Base-by-base conservation (phyloP, 30 jellyfish, hydroid and myxozoan genomes). In the Catostylus mosaicus region DNA sequence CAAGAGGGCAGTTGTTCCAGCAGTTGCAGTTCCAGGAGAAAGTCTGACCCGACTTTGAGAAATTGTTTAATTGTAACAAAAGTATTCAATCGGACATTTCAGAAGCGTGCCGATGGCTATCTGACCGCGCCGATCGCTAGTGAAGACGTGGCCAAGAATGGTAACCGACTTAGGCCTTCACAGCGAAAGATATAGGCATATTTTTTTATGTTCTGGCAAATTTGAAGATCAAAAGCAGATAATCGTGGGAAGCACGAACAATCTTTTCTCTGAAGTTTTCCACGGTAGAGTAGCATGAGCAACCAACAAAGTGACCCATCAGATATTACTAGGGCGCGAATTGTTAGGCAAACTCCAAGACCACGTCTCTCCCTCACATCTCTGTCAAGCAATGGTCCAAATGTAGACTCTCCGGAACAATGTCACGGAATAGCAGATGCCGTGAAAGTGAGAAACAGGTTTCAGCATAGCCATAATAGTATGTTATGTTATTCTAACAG, bases 391-490 rank as follows among this genome's bases (percentile, higher is more conserved):
- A 23, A n/a, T 19, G 71, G 24, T n/a, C 40, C 5, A 4, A 4
- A 3, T 18, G 40, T 20, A 2, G 24, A 16, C 20, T 50, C 63
- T 4, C 24, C 20, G 24, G 63, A 50, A 50, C 18, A 3, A 3
- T 4, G 24, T 50, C 26, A 18, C 20, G 71, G 71, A 59, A 59
- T 59, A 23, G 22, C 40, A 7, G 74, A 78, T 45, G 71, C 37
- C 1, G 77, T 80, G 22, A 50, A 47, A 61, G 69, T 80, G 27
- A 65, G 57, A 35, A 80, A 67, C 38, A 23, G 90, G 31, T 80
- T 80, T 36, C 90, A 65, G 48, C 84, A 80, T 51, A 66, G 84
- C 29, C 83, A 80, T 2, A 48, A 67, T 74, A 54, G 52, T 50
- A 38, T 74, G 27, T 40, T 74, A 36, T 34, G 80, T 23, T 74